A percentile compares a stretch with the other conserved stretches of the same genome.
These are phyloP conservation scores for Drosophila prostipennis DNA, from an alignment of 2,888 invertebrate species.

Conservation along the genomic window DNA sequence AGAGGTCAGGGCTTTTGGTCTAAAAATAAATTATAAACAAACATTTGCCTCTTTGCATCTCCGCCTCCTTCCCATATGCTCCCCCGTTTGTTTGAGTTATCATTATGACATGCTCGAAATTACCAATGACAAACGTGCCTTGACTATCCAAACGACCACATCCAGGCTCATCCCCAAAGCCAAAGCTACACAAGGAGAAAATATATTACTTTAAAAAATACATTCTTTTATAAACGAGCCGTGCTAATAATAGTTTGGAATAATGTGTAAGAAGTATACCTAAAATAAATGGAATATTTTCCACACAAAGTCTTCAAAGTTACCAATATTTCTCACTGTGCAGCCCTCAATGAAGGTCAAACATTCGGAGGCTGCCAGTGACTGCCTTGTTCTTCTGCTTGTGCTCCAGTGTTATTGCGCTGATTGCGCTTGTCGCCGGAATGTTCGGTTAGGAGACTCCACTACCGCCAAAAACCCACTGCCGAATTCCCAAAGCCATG, in stretches of 20 bases:
- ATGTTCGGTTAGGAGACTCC: conserved; percentile 19
- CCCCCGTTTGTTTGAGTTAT: conserved; percentile 66
- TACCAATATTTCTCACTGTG: neutral
- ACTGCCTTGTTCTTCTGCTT: conserved; percentile 25
- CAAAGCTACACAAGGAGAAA: conserved; percentile 4
- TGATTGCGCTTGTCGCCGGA: conserved; percentile 52
- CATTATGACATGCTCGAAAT: conserved; percentile 80
- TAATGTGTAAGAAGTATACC: no score
- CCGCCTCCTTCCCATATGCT: conserved; percentile 35
- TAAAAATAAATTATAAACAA: conserved; percentile 44
- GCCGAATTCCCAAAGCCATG: conserved; percentile 33
- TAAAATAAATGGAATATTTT: no score
- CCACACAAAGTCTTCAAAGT: neutral
- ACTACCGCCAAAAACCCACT: conserved; percentile 2
- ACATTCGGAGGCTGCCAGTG: conserved; percentile 23
- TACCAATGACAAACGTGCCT: conserved; percentile 78
- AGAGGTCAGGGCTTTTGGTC: conserved; percentile 24
- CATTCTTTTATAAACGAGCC: no score
- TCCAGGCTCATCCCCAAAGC: conserved; percentile 16
- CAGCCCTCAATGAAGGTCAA: conserved; percentile 46
- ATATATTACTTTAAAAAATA: neutral
- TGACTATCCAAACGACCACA: conserved; percentile 54
- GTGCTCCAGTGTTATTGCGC: conserved; percentile 35
- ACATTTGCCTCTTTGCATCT: conserved; percentile 24
- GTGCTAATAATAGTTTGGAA: no score